Conservation (phyloP, 2,797 vertebrate genomes). For the Pseudomugil gertrudae region DNA sequence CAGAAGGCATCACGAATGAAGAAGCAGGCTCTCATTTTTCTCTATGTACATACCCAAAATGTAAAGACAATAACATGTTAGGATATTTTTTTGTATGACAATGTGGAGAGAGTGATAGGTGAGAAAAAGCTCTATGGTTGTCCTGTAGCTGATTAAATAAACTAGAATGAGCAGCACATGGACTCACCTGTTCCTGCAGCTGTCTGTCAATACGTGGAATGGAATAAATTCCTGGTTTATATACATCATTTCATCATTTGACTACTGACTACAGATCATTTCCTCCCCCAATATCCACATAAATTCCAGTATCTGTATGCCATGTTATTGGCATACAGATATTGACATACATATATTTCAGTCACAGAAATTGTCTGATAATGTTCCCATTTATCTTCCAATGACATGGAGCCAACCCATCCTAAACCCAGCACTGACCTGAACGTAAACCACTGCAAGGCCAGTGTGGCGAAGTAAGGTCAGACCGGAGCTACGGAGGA, state of each 20-base stretch:
- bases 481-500: constrained; percentile 8
- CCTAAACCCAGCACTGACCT: constrained; percentile 2
- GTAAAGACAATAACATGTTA: constrained; percentile 5
- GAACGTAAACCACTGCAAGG: constrained; percentile 19
- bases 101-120: no score
- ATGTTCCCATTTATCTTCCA: no score
- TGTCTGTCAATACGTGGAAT: no score
- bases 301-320: not conserved
- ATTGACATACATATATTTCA: no score
- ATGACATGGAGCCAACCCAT: constrained; percentile 2
- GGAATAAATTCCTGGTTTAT: no score
- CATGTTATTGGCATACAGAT: no score
- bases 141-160: no score
- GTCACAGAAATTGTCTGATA: no score
- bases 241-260: not conserved
- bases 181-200: no score
- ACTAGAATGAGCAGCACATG: no score
- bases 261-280: not conserved
- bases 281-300: not conserved
- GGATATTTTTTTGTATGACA: no score
- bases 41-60: constrained; percentile 40
- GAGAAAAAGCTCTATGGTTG: no score
- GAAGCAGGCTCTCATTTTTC: constrained; percentile 16
- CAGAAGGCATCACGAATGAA: constrained; percentile 32
- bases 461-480: constrained; percentile 42